Conservation (phyloP, 2,888 invertebrate genomes). For the Teleiodes luculella region DNA sequence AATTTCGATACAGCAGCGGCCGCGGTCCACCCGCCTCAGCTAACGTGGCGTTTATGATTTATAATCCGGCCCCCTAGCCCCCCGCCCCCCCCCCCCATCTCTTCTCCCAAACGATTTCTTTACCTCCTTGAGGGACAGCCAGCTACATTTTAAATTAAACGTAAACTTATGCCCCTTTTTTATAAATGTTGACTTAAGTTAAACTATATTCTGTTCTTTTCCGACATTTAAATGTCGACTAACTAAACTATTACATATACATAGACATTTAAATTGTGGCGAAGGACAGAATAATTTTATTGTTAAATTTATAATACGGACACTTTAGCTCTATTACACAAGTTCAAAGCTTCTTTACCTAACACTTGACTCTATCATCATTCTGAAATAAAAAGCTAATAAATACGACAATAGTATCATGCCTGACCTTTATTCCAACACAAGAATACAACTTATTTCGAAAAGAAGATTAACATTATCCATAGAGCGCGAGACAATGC, state of each 20-base stretch:
- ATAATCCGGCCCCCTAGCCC: conserved; percentile 69
- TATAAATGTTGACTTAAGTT: too few species aligned
- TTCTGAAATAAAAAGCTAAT: conserved; percentile 14
- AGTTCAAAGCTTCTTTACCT: neutral
- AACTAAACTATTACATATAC: too few species aligned
- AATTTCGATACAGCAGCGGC: conserved; percentile 64
- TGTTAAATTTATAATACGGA: too few species aligned
- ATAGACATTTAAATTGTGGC: too few species aligned
- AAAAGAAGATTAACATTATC: conserved; percentile 9
- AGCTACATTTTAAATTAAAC: conserved; percentile 71
- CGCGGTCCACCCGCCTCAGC: conserved; percentile 33
- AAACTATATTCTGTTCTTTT: too few species aligned
- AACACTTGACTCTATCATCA: neutral
- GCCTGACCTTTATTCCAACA: conserved; percentile 14
- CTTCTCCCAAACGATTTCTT: too few species aligned
- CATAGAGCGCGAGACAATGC: conserved; percentile 15
- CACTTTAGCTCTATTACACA: too few species aligned
- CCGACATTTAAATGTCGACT: too few species aligned
- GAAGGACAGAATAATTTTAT: too few species aligned
- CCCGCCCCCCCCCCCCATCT: conserved; percentile 64
- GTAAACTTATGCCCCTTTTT: too few species aligned
- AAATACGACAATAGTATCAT: conserved; percentile 13
- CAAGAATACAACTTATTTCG: neutral
- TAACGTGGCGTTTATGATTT: conserved; percentile 75
- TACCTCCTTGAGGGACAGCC: conserved; percentile 51